Conservation (phyloP, 1,140 invertebrate genomes). For the Phthorimaea operculella region DNA sequence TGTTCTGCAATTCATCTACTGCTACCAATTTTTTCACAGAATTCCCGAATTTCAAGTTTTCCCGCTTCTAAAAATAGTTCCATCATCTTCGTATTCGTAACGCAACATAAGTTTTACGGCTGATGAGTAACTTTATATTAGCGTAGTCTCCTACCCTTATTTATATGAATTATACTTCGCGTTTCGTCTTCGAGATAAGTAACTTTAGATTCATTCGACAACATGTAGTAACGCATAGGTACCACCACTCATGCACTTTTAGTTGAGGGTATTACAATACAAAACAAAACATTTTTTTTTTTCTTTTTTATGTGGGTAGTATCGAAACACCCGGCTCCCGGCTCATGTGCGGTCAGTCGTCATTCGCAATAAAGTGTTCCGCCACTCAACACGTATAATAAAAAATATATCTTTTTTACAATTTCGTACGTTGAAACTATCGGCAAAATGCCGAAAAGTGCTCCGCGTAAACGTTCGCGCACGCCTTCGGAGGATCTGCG, state of each 20-base stretch:
- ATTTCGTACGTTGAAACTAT: background rate
- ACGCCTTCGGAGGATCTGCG: background rate
- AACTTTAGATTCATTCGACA: conserved; percentile 1
- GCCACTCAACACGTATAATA: background rate
- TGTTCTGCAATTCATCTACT: no score
- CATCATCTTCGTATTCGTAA: no score
- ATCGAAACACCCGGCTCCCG: background rate
- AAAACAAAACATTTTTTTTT: background rate
- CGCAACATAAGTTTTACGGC: no score
- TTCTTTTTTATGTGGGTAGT: background rate
- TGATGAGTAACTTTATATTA: no score
- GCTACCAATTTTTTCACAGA: no score
- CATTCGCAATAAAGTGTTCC: background rate
- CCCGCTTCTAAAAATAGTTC: no score
- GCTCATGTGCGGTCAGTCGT: background rate
- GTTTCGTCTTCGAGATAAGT: background rate
- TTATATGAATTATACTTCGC: conserved; percentile 1
- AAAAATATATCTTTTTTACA: background rate
- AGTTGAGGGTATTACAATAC: background rate
- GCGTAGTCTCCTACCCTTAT: no score
- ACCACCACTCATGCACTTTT: background rate
- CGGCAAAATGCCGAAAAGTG: background rate
- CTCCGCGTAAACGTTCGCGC: background rate
- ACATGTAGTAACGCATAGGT: conserved; percentile 1
- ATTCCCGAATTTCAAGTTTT: no score